Conservation (phyloP, 2,888 invertebrate genomes). For the Drosophila ezoana region DNA sequence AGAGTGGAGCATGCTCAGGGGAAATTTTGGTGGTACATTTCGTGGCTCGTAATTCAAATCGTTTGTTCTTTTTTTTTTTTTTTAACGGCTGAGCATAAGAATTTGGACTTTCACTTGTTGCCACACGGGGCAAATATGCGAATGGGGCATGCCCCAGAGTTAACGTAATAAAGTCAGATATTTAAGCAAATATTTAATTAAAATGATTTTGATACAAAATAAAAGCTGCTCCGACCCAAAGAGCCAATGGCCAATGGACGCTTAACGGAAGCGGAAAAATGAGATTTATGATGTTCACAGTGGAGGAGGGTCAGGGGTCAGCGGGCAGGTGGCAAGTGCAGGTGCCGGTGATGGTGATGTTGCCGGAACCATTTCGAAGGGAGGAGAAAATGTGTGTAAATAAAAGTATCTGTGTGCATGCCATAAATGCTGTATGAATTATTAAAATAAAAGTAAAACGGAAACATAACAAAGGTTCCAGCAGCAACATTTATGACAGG, state of each 20-base stretch:
- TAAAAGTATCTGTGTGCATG: conserved; percentile 68
- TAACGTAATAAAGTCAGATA: conserved; percentile 12
- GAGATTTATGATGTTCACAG: conserved; percentile 78
- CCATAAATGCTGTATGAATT: conserved; percentile 79
- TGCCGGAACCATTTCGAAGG: conserved; percentile 31
- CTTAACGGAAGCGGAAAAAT: conserved; percentile 76
- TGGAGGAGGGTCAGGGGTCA: conserved; percentile 22
- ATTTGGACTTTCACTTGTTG: conserved; percentile 64
- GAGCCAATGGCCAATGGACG: conserved; percentile 51
- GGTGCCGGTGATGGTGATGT: conserved; percentile 52
- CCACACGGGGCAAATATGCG: conserved; percentile 21
- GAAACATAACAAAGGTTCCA: conserved; percentile 80
- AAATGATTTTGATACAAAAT: conserved; percentile 37
- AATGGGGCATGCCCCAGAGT: neutral
- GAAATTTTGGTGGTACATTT: conserved; percentile 28
- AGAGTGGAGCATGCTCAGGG: neutral
- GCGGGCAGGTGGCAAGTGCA: conserved; percentile 11
- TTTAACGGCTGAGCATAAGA: conserved; percentile 36
- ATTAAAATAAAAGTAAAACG: conserved; percentile 81
- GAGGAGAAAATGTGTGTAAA: conserved; percentile 51
- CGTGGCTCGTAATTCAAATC: conserved; percentile 41
- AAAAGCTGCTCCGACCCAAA: neutral
- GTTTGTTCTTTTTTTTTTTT: neutral
- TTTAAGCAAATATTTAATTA: conserved; percentile 59
- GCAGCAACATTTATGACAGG: conserved; percentile 79